phyloP scores from a whole-genome alignment of 2,113 vertebrate genomes.

The Chaetorhynchus papuensis region DNA sequence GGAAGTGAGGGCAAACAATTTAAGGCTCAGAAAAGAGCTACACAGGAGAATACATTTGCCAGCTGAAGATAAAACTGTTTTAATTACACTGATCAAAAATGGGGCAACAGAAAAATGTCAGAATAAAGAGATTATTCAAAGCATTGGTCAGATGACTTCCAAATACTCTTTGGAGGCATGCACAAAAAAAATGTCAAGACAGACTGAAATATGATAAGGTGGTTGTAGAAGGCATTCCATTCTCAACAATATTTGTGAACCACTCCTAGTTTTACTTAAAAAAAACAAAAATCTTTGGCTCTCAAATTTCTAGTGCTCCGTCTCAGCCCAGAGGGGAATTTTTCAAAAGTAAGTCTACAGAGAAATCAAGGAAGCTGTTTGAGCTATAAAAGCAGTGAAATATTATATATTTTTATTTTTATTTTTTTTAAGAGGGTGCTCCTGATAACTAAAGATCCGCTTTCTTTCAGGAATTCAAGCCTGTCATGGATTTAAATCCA shows the following conservation, averaged over 20 bases:
- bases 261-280: conserved; percentile 34
- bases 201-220: conserved; percentile 29
- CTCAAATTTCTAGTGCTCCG: not conserved
- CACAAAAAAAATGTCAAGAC: not conserved
- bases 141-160: not conserved
- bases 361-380: conserved; percentile 9
- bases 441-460: not conserved
- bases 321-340: conserved; percentile 37
- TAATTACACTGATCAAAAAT: not conserved
- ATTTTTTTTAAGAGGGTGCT: not conserved
- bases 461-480: conserved; percentile 20
- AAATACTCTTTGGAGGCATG: not conserved
- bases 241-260: conserved; percentile 40
- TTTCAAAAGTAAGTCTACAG: not conserved
- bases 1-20: not conserved
- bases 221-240: conserved; percentile 33
- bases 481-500: conserved; percentile 19
- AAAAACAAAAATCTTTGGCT: conserved; percentile 9
- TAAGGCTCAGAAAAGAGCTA: not conserved
- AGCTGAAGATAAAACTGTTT: not conserved
- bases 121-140: not conserved
- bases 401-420: not conserved
- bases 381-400: conserved; percentile 3
- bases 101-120: not conserved
- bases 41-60: not conserved